Conservation (phyloP, 2,797 vertebrate species). For the Propithecus deckenii region DNA sequence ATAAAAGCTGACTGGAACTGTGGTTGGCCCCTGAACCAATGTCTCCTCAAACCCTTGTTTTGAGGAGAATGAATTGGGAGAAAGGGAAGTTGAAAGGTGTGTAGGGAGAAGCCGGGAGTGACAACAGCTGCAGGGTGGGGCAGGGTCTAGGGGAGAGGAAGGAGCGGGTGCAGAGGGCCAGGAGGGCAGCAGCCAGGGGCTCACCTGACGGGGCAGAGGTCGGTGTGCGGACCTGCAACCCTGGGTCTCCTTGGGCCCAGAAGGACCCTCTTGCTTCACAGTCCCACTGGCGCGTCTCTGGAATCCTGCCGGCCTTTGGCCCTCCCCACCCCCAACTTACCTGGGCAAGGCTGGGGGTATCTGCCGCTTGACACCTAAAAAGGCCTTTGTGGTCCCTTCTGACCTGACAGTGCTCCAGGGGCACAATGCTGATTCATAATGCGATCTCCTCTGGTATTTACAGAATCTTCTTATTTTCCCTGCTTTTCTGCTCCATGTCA, state of each 20-base stretch:
- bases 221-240: too few relatives aligned
- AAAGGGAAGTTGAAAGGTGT: background rate
- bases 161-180: too few relatives aligned
- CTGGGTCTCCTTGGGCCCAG: too few relatives aligned
- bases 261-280: background rate
- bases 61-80: background rate
- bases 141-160: background rate
- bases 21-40: background rate
- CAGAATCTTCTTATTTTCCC: background rate
- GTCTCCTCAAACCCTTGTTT: background rate
- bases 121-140: fast-evolving
- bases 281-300: background rate
- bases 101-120: background rate
- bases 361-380: background rate
- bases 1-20: background rate
- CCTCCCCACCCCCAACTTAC: background rate
- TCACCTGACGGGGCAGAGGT: background rate
- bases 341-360: background rate
- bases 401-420: background rate
- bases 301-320: background rate
- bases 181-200: background rate
- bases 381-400: background rate
- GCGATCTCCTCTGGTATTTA: background rate
- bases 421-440: too few relatives aligned
- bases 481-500: background rate